Evolutionary conservation across 2,113 vertebrate species (phyloP).

Genomic region (Proterorhinus semilunaris): DNA sequence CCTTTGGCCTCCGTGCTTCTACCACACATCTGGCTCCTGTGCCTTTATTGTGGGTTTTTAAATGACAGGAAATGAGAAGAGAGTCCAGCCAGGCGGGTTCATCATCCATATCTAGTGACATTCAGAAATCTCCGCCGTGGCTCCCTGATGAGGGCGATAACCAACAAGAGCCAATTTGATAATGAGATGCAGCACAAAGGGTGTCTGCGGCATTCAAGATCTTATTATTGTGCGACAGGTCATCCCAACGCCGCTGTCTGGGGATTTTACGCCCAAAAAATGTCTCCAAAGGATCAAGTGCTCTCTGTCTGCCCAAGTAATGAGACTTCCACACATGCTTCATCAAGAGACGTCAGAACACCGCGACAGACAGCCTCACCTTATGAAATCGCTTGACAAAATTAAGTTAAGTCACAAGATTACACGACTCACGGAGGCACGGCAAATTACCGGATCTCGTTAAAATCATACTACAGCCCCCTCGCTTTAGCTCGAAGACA

Average conservation of each 20-base stretch:
- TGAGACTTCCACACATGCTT: constrained; percentile 36
- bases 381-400: constrained; percentile 43
- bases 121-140: constrained; percentile 32
- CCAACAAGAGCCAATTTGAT: constrained; percentile 55
- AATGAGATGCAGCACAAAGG: constrained; percentile 61
- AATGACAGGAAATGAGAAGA: constrained; percentile 29
- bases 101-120: constrained; percentile 34
- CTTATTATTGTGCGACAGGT: constrained; percentile 58
- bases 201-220: constrained; percentile 45
- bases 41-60: constrained; percentile 21
- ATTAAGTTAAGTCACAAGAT: constrained; percentile 35
- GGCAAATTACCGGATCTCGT: constrained; percentile 31
- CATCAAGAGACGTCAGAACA: constrained; percentile 17
- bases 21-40: constrained; percentile 6
- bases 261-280: constrained; percentile 45
- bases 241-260: constrained; percentile 42
- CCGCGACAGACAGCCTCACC: constrained; percentile 14
- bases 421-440: constrained; percentile 23
- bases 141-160: constrained; percentile 17
- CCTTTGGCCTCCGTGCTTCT: too few species aligned
- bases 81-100: constrained; percentile 21
- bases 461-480: constrained; percentile 31
- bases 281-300: constrained; percentile 42
- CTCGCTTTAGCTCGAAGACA: constrained; percentile 13
- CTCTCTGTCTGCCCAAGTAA: constrained; percentile 34